Percentiles rank a stretch among this genome's conserved stretches.
Conservation (phyloP, 2,113 vertebrate genomes). For the Clinocottus analis region DNA sequence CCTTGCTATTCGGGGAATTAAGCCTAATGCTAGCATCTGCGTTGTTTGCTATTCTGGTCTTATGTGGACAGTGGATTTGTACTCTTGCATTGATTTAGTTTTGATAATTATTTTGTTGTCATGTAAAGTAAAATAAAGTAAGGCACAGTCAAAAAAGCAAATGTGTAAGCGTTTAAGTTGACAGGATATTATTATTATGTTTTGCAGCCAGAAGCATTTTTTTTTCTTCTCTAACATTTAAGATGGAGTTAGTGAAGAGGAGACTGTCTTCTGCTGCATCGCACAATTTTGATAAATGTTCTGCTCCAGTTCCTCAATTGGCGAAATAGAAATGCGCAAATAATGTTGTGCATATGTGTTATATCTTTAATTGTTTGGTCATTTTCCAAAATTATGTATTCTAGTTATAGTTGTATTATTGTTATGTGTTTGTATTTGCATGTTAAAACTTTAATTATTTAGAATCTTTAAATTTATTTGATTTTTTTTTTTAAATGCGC, state of each 20-base stretch:
- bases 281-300: constrained; percentile 7
- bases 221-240: constrained; percentile 7
- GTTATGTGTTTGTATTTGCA: background rate
- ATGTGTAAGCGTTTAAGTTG: background rate
- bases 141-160: background rate
- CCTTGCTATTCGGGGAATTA: constrained; percentile 77
- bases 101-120: constrained; percentile 22
- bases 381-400: constrained; percentile 8
- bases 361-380: background rate
- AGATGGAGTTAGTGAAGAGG: background rate
- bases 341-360: background rate
- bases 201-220: constrained; percentile 9
- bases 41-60: constrained; percentile 57
- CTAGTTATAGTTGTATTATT: background rate
- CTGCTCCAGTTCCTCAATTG: background rate
- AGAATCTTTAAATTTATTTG: background rate
- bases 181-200: background rate
- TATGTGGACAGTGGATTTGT: constrained; percentile 58
- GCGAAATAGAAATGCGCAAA: background rate
- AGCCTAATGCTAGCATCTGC: constrained; percentile 75
- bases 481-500: constrained; percentile 10
- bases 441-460: background rate
- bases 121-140: constrained; percentile 11
- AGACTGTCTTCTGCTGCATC: background rate
- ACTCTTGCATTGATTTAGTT: constrained; percentile 48